Percentiles rank a stretch among this genome's conserved stretches.
These are phyloP conservation scores for Centruroides vittatus DNA, from an alignment of 1,140 invertebrate species.

Conservation along the genomic window DNA sequence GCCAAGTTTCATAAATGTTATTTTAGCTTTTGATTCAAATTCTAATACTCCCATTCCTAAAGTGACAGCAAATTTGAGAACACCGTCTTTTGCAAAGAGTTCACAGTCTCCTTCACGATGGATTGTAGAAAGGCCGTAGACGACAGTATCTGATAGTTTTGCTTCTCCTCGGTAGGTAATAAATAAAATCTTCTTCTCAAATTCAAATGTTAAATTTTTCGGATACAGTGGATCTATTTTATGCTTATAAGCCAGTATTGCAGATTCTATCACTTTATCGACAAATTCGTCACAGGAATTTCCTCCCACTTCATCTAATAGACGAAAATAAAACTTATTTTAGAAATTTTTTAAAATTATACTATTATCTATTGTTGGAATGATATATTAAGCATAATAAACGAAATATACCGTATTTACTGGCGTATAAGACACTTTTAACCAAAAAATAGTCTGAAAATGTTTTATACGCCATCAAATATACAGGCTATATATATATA, in stretches of 20 bases:
- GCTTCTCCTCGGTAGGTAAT: slow-evolving; percentile 11
- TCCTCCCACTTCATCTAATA: too few relatives aligned
- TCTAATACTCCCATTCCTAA: slow-evolving; percentile 11
- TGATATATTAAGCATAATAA: too few relatives aligned
- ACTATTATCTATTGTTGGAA: too few relatives aligned
- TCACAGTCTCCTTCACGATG: slow-evolving; percentile 10
- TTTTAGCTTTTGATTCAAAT: slow-evolving; percentile 6
- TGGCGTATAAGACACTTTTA: too few relatives aligned
- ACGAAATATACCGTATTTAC: too few relatives aligned
- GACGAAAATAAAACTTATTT: too few relatives aligned
- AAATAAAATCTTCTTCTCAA: slow-evolving; percentile 6
- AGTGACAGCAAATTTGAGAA: background rate
- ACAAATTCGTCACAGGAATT: slow-evolving; percentile 9
- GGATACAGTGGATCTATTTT: slow-evolving; percentile 7
- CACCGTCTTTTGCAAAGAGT: slow-evolving; percentile 3
- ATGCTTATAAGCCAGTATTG: slow-evolving; percentile 7
- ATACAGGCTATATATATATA: too few relatives aligned
- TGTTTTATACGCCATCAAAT: too few relatives aligned
- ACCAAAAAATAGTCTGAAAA: too few relatives aligned
- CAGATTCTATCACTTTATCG: slow-evolving; percentile 3
- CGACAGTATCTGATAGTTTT: slow-evolving; percentile 5
- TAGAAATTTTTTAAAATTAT: too few relatives aligned
- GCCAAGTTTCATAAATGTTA: slow-evolving; percentile 10
- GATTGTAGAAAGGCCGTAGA: slow-evolving; percentile 5
- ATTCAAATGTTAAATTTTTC: slow-evolving; percentile 1